These are phyloP conservation scores for Labeo calbasu DNA, from an alignment of 2,797 vertebrate species.

Conservation along the genomic window DNA sequence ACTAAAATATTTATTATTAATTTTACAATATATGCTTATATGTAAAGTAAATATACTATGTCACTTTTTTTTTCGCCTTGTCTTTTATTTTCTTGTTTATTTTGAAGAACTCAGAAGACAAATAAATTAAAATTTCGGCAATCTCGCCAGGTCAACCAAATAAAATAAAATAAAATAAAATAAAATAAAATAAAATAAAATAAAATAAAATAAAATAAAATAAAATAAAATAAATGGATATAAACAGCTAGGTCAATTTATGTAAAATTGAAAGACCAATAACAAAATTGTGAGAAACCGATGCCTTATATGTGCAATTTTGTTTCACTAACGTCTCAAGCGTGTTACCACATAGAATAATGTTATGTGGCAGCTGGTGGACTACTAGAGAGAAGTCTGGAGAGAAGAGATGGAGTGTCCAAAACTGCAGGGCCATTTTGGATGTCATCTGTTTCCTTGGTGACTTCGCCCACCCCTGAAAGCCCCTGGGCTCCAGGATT, in stretches of 20 bases:
- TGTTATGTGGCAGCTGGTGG: constrained; percentile 74
- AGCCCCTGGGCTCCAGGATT: constrained; percentile 92
- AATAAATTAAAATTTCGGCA: background rate
- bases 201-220: background rate
- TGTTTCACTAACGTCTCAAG: constrained; percentile 8
- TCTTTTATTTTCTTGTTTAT: background rate
- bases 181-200: background rate
- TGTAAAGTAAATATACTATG: background rate
- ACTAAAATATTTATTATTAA: background rate
- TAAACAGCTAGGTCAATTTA: background rate
- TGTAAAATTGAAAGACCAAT: background rate
- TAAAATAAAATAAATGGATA: background rate
- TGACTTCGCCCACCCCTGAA: constrained; percentile 89
- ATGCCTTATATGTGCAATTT: background rate
- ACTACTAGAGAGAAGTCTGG: constrained; percentile 68
- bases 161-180: background rate
- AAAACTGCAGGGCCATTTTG: constrained; percentile 89
- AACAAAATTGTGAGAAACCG: background rate
- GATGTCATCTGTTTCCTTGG: constrained; percentile 98
- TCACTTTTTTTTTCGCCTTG: background rate
- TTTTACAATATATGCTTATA: background rate
- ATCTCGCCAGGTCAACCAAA: background rate
- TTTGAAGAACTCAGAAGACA: background rate
- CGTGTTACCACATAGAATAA: constrained; percentile 46
- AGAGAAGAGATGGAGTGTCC: constrained; percentile 81